Evolutionary conservation across 64 coral and sea anemone genomes (phyloP).

Genomic region (Astreopora myriophthalma): DNA sequence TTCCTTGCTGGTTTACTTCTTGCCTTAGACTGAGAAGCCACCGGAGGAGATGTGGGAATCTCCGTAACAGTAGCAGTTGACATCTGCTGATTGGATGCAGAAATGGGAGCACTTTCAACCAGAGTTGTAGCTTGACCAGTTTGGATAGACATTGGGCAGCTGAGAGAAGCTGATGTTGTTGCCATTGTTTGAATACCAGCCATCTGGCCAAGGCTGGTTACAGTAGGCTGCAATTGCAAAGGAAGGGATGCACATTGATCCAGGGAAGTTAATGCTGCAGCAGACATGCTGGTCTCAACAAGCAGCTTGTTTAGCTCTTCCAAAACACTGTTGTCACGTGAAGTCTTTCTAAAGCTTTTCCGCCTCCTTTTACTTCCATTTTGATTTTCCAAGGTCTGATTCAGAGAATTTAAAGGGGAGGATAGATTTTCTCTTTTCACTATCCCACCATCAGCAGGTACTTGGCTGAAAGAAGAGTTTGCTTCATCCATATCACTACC

Average conservation of each 20-base stretch:
- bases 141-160: not conserved
- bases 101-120: not conserved
- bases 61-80: not conserved
- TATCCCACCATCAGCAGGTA: not conserved
- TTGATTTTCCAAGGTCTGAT: not conserved
- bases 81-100: not conserved
- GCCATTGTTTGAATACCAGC: constrained; percentile 12
- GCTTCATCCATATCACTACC: constrained; percentile 76
- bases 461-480: not conserved
- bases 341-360: not conserved
- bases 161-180: not conserved
- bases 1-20: constrained; percentile 7
- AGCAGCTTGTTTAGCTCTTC: constrained; percentile 23
- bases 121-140: not conserved
- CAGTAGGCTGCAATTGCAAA: not conserved
- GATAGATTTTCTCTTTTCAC: not conserved
- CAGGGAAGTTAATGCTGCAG: not conserved
- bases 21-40: constrained; percentile 5
- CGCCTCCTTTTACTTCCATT: not conserved
- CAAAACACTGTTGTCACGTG: not conserved
- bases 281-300: constrained; percentile 2
- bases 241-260: not conserved
- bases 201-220: not conserved
- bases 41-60: not conserved
- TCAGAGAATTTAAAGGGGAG: not conserved